Evolutionary conservation across 1,140 invertebrate species (phyloP).

Genomic region (Delia radicum): DNA sequence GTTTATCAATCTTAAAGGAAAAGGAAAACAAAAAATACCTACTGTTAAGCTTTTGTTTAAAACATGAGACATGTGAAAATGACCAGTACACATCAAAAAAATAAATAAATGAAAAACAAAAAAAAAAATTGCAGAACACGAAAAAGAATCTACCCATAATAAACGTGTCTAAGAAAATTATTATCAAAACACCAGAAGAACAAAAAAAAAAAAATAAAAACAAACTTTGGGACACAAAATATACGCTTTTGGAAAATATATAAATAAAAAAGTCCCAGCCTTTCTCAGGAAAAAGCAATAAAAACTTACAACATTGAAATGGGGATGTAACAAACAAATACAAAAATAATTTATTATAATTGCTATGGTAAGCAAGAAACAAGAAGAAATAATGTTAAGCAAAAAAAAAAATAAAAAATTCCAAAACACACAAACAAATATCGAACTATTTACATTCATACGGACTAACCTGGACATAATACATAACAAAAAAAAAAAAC

Average conservation of each 20-base stretch:
- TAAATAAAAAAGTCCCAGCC: not conserved
- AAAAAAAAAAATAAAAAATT: not conserved
- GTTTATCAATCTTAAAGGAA: not conserved
- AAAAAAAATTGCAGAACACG: not conserved
- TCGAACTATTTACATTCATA: not conserved
- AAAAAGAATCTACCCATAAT: not conserved
- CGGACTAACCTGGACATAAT: not conserved
- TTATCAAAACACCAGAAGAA: not conserved
- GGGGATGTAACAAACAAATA: constrained; percentile 16
- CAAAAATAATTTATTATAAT: constrained; percentile 24
- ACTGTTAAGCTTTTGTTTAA: not conserved
- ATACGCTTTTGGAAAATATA: not conserved
- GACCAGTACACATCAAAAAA: not conserved
- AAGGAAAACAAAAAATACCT: not conserved
- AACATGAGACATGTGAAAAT: constrained; percentile 3
- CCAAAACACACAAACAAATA: not conserved
- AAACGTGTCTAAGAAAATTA: constrained; percentile 5
- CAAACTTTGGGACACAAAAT: not conserved
- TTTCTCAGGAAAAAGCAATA: not conserved
- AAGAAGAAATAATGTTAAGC: not conserved
- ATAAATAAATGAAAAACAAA: not conserved
- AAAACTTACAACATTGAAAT: constrained; percentile 21
- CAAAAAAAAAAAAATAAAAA: not conserved
- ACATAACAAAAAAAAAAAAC: not conserved
- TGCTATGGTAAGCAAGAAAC: not conserved